Evolutionary conservation across 2,113 vertebrate species (phyloP).

Genomic region (Podilymbus podiceps): DNA sequence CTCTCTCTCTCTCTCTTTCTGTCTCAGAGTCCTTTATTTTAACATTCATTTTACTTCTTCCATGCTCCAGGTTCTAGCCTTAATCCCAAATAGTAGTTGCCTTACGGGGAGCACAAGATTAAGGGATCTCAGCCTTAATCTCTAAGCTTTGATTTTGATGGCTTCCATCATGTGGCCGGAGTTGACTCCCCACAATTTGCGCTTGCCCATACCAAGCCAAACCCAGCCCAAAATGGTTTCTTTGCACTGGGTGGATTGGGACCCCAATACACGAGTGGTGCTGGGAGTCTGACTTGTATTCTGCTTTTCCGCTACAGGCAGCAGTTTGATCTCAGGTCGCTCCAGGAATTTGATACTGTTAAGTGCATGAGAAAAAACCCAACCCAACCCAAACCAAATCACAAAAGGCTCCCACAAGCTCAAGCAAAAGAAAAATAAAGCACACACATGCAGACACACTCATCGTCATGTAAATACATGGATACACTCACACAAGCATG

Average conservation of each 20-base stretch:
- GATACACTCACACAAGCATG: not conserved
- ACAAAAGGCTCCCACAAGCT: not conserved
- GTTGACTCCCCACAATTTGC: not conserved
- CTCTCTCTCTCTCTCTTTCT: not conserved
- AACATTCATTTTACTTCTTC: not conserved
- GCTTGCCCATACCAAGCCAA: accelerated
- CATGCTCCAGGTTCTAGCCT: not conserved
- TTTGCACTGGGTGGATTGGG: not conserved
- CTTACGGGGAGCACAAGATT: not conserved
- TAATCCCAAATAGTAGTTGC: conserved; percentile 2
- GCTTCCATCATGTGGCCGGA: not conserved
- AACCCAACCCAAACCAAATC: accelerated
- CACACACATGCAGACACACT: not conserved
- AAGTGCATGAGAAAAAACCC: not conserved
- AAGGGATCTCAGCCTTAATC: not conserved
- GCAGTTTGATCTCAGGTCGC: not conserved
- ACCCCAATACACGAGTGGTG: accelerated
- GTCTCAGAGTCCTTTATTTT: not conserved
- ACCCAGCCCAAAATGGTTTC: not conserved
- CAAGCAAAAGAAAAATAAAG: not conserved
- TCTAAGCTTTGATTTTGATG: not conserved
- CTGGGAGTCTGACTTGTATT: not conserved
- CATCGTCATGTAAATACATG: no score
- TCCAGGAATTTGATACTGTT: not conserved
- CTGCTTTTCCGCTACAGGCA: not conserved